Evolutionary conservation across 1,140 invertebrate species (phyloP).

Genomic region (Bombus pyrosoma): DNA sequence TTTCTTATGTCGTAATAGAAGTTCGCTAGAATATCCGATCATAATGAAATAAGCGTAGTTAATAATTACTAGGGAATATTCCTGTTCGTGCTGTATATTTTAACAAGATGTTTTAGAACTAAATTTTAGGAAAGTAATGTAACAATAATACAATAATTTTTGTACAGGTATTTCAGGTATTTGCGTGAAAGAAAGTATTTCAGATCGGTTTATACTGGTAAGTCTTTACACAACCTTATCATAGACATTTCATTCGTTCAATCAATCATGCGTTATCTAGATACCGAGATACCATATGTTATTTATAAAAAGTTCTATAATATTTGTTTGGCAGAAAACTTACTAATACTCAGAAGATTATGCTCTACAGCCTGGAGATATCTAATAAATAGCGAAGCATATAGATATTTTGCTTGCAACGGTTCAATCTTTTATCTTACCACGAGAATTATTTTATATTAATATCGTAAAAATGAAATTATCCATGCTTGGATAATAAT

Average conservation of each 20-base stretch:
- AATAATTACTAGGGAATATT: too few relatives aligned
- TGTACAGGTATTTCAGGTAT: background rate
- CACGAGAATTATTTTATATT: background rate
- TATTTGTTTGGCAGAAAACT: background rate
- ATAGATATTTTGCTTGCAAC: background rate
- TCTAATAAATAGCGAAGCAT: background rate
- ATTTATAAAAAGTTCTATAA: background rate
- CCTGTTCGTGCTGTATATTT: too few relatives aligned
- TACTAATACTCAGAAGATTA: background rate
- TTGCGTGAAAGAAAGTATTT: background rate
- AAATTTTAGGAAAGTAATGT: too few relatives aligned
- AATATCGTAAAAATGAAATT: background rate
- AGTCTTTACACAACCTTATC: background rate
- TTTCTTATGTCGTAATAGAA: too few relatives aligned
- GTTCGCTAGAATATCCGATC: too few relatives aligned
- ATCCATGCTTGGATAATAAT: background rate
- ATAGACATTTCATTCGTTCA: background rate
- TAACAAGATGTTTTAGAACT: too few relatives aligned
- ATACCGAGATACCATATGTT: background rate
- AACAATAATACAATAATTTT: background rate
- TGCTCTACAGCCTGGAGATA: background rate
- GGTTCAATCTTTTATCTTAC: background rate
- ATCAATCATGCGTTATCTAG: constrained; percentile 8
- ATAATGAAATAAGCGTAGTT: too few relatives aligned
- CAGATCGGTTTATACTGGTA: background rate